Evolutionary conservation across 2,888 invertebrate genomes (phyloP), one percentile per base, ranked within the genome.

Genomic region (Steinernema hermaphroditum): DNA sequence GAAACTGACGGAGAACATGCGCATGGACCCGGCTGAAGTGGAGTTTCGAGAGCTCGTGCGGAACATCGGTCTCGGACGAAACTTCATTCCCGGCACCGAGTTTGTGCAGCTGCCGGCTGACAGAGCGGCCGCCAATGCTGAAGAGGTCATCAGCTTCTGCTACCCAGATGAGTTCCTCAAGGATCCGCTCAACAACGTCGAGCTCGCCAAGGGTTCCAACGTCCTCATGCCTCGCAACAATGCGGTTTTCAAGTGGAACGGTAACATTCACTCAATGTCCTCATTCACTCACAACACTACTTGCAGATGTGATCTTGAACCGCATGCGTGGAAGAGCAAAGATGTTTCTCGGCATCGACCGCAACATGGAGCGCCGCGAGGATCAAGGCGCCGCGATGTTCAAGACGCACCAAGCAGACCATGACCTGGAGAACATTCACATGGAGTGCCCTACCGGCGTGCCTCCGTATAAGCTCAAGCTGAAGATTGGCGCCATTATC

Each of bases 1-100:
- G 27, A 29, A 50, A 16, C 57, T 75, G 32, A 76, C 22, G 6
- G 43, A 75, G 32, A 75, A 75, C 50, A 68, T 75, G 76, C 70
- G 75, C 0, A 22, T 75, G 16, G 69, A 76, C 71, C 34, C 43
- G 12, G 49, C 27, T 1, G 54, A 62, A 24, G 24, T 73, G 1
- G 49, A 75, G 2, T 75, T 76, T 57, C 72, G 77, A 4, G 43
- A 16, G 0, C 16, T 32, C 12, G 37, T 72, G 27, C 22, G 74
- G 22, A 32, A 73, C 24, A 22, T 73, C 27, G 73, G 73, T 8
- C 24, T 75, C 43, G 73, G 73, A 46, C 50, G 46, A 19, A 46
- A 46, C 46, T 16, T 8, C 62, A 46, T 44, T 1, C 44, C 12
- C 22, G n/a, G 6, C n/a, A 19, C 16, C 8, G 8, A 2, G 22